Conservation (phyloP, 2,888 invertebrate species). For the Cyclophora albipunctata region DNA sequence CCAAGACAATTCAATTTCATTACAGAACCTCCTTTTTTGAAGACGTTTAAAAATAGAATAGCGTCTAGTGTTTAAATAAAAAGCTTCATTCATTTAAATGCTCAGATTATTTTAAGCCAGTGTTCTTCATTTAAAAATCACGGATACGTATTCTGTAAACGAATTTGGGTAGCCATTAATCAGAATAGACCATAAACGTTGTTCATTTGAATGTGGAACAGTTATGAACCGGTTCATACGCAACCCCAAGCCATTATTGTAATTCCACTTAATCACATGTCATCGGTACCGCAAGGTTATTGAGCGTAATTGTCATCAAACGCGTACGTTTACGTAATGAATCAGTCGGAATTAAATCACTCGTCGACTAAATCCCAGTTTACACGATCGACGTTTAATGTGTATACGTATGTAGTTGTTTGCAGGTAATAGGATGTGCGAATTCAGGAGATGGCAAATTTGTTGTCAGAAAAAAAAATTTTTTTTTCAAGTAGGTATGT, state of each 20-base stretch:
- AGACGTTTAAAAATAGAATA: too few relatives aligned
- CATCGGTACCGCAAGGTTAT: conserved; percentile 34
- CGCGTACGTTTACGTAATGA: conserved; percentile 40
- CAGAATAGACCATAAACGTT: conserved; percentile 18
- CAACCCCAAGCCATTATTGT: conserved; percentile 30
- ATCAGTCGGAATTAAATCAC: conserved; percentile 61
- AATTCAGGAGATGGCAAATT: background rate
- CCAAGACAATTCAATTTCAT: too few relatives aligned
- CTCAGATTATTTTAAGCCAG: too few relatives aligned
- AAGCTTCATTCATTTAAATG: too few relatives aligned
- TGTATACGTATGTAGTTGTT: conserved; percentile 24
- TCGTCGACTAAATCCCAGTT: conserved; percentile 39
- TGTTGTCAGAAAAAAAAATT: too few relatives aligned
- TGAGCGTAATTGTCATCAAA: conserved; percentile 50
- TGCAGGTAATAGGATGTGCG: background rate
- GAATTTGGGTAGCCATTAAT: background rate
- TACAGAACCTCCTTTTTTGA: too few relatives aligned
- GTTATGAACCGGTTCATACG: conserved; percentile 14
- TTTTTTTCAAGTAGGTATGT: too few relatives aligned
- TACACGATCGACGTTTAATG: conserved; percentile 55
- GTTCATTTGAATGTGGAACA: conserved; percentile 8
- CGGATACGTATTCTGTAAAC: background rate
- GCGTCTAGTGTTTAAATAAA: too few relatives aligned
- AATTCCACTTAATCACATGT: conserved; percentile 36
- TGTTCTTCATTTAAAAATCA: too few relatives aligned